Percentiles rank a stretch among this genome's conserved stretches.
phyloP scores from a whole-genome alignment of 2,888 invertebrate species.

The Oxystoma pomonae region DNA sequence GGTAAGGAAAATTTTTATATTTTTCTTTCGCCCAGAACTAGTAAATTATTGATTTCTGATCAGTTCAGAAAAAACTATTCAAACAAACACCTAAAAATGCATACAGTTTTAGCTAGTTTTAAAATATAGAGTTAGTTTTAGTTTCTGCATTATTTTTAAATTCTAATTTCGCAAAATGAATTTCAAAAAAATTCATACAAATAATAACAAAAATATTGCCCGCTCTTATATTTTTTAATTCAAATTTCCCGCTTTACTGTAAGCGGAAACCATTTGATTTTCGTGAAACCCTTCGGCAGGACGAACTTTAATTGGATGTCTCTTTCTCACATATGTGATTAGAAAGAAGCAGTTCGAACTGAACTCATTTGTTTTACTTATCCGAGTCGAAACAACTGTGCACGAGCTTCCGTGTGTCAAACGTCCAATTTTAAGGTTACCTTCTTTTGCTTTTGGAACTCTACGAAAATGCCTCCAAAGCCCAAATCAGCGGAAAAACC shows the following conservation, averaged over 20 bases:
- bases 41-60: too few relatives aligned
- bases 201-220: too few relatives aligned
- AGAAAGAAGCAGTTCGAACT: neutral
- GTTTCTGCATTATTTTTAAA: too few relatives aligned
- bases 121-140: too few relatives aligned
- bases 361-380: neutral
- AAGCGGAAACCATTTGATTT: slow-evolving; percentile 6
- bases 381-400: neutral
- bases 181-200: too few relatives aligned
- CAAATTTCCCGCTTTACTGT: slow-evolving; percentile 13
- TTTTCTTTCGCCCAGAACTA: too few relatives aligned
- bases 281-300: neutral
- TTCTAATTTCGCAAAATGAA: too few relatives aligned
- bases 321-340: neutral
- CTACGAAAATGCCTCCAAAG: slow-evolving; percentile 76
- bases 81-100: too few relatives aligned
- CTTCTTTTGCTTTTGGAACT: slow-evolving; percentile 26
- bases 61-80: too few relatives aligned
- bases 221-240: slow-evolving; percentile 6
- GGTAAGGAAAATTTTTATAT: too few relatives aligned
- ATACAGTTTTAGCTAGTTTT: too few relatives aligned
- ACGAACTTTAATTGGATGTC: neutral
- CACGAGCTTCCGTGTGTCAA: slow-evolving; percentile 14
- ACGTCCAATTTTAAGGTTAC: slow-evolving; percentile 23
- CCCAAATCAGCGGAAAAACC: slow-evolving; percentile 75